Evolutionary conservation across 2,113 vertebrate genomes (phyloP).

Genomic region (Epinephelus moara): DNA sequence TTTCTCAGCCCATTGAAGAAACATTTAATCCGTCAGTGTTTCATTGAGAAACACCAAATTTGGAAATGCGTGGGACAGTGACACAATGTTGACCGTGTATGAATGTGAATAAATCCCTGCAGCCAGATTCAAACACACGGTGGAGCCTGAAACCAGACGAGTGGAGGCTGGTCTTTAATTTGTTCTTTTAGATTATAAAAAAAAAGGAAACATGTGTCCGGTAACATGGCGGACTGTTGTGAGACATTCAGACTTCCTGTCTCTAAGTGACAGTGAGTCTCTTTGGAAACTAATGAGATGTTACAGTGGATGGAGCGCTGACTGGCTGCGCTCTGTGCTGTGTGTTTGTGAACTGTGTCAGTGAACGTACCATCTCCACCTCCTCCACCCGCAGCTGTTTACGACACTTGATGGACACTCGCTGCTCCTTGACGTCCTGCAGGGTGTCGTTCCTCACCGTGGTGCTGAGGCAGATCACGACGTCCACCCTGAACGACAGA

Average conservation of each 20-base stretch:
- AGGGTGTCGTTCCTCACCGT: conserved; percentile 96
- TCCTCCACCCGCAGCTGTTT: conserved; percentile 96
- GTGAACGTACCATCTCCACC: conserved; percentile 92
- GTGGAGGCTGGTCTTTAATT: no score
- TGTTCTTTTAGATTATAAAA: no score
- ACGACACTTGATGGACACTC: conserved; percentile 95
- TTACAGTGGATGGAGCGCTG: background rate
- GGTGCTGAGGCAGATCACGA: conserved; percentile 96
- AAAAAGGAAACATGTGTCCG: no score
- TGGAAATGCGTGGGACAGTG: no score
- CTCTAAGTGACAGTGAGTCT: background rate
- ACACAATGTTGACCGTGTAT: no score
- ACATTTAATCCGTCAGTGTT: no score
- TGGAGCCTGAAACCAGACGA: no score
- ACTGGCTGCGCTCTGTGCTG: background rate
- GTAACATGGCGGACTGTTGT: no score
- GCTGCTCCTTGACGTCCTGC: conserved; percentile 94
- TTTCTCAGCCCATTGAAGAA: no score
- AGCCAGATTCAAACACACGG: no score
- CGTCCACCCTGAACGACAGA: conserved; percentile 89
- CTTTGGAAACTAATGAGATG: background rate
- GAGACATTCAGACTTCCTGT: background rate
- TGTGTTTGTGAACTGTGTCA: background rate
- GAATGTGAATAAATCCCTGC: no score
- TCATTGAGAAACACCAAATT: no score